Base-by-base conservation (phyloP, 2,113 vertebrate genomes). In the Drymodes brunneopygia region DNA sequence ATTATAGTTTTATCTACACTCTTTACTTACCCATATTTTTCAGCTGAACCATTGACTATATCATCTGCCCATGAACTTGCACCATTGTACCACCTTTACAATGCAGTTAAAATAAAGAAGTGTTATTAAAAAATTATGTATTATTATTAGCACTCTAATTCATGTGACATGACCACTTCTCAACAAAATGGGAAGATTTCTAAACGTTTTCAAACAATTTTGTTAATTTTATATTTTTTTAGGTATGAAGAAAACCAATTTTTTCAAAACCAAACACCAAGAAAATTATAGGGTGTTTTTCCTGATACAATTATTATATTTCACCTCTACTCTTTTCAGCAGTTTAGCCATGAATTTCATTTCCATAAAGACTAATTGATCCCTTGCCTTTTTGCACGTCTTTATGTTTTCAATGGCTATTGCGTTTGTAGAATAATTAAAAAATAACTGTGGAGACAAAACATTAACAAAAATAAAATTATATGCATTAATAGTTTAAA, bases 61-160 rank as follows among this genome's bases (percentile, higher is more conserved):
- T 98, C 97, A 96, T 98, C 97, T 97, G 97, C 97, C 98, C 98
- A 98, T 95, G 97, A 96, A 97, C 96, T 97, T 97, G 97, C 97
- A 97, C 97, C 97, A 98, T 98, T 98, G 97, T 98, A 97, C 94
- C 97, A 97, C 97, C 98, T 98, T 98, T 73, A 94, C 90, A 97
- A 97, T 61, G 96, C 83, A 97, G 97, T 97, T 89, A 97, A 97
- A 97, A 97, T 97, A 95, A 97, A 97, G 56, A 97, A 88, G 58
- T 65, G 90, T 96, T 97, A 97, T 53, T 97, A 91, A 88, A 28
- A 86, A 82, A 48, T 38, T 11, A 83, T 4, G 29, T 90, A 85
- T 48, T 79, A 73, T 57, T 85, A 88, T 27, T 36, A 92, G 45
- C 23, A 94, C 35, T 81, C 45, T 83, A 90, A 73, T 79, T 93